These are phyloP conservation scores for Drosophila mauritiana DNA, from an alignment of 1,140 invertebrate genomes.

Conservation along the genomic window DNA sequence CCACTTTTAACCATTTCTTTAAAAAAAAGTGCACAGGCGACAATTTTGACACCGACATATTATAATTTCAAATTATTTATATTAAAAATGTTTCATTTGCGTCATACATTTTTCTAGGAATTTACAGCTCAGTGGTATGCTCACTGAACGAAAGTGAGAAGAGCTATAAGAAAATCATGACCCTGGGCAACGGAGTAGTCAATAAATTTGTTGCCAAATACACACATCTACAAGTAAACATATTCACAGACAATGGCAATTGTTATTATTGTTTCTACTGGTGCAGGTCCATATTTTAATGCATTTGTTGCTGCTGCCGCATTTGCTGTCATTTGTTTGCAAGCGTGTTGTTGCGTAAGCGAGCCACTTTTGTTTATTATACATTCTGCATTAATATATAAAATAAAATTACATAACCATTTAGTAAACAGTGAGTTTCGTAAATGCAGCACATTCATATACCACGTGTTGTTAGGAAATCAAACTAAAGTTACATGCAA, in stretches of 20 bases:
- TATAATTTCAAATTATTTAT: too few species aligned
- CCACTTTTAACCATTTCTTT: too few species aligned
- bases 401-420: conserved; percentile 5
- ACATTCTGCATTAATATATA: conserved; percentile 21
- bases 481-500: not conserved
- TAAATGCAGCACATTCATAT: not conserved
- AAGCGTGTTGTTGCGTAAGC: conserved; percentile 63
- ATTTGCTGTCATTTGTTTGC: conserved; percentile 59
- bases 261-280: conserved; percentile 42
- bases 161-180: conserved; percentile 29
- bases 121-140: not conserved
- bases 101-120: not conserved
- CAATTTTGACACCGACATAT: too few species aligned
- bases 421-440: conserved; percentile 11
- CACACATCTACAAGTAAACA: not conserved
- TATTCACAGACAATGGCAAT: conserved; percentile 64
- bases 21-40: too few species aligned
- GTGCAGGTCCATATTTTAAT: conserved; percentile 27
- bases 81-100: not conserved
- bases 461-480: not conserved
- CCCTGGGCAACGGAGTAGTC: conserved; percentile 49
- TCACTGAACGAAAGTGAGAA: conserved; percentile 9
- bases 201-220: conserved; percentile 67
- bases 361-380: conserved; percentile 58
- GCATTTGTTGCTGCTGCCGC: conserved; percentile 17